These are phyloP conservation scores for Amiota minor DNA, from an alignment of 2,888 invertebrate genomes.

Conservation along the genomic window DNA sequence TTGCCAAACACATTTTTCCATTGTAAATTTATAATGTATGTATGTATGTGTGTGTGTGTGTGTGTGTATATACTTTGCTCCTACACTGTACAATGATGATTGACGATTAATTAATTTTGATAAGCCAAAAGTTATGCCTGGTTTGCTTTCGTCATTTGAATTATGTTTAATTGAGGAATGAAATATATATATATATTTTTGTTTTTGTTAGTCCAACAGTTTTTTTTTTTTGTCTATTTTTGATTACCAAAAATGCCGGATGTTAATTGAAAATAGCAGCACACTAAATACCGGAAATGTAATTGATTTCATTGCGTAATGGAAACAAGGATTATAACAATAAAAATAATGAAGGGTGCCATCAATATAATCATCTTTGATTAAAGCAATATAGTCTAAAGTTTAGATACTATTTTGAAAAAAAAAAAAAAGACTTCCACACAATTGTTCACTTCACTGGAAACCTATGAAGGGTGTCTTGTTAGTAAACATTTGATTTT, in stretches of 20 bases:
- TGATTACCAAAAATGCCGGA: constrained; percentile 37
- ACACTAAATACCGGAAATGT: constrained; percentile 46
- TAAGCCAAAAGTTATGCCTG: constrained; percentile 38
- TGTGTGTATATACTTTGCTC: not conserved
- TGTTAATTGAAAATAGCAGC: constrained; percentile 52
- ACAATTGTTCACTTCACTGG: too few species aligned
- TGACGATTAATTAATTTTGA: constrained; percentile 57
- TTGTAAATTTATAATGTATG: constrained; percentile 10
- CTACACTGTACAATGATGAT: constrained; percentile 23
- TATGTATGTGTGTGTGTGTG: constrained; percentile 1
- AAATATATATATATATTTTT: too few species aligned
- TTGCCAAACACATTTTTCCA: not conserved
- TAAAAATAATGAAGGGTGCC: too few species aligned
- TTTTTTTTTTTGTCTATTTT: constrained; percentile 11
- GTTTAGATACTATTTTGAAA: too few species aligned
- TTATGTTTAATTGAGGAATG: not conserved
- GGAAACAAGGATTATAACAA: too few species aligned
- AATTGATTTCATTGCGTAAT: constrained; percentile 39
- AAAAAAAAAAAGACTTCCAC: too few species aligned
- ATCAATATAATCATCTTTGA: too few species aligned
- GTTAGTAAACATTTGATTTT: too few species aligned
- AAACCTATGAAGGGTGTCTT: too few species aligned
- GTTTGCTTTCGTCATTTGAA: too few species aligned
- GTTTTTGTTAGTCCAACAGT: not conserved
- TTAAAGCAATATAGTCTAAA: too few species aligned